These are phyloP conservation scores for Ochlodes sylvanus DNA, from an alignment of 2,888 invertebrate species.

Conservation along the genomic window DNA sequence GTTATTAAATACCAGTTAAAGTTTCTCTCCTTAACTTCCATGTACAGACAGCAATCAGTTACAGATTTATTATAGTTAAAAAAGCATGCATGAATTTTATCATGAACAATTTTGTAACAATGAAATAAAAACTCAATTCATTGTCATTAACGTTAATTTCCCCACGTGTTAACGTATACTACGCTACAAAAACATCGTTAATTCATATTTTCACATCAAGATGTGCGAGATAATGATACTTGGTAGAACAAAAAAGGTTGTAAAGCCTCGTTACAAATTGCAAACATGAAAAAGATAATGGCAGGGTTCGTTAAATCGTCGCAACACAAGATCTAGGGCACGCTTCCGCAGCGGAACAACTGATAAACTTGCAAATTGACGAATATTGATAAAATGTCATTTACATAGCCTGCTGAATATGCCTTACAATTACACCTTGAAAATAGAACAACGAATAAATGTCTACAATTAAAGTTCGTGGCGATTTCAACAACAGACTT, in stretches of 20 bases:
- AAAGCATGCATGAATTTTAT: too few relatives aligned
- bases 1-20: too few relatives aligned
- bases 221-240: background rate
- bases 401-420: constrained; percentile 20
- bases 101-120: background rate
- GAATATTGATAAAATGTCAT: constrained; percentile 48
- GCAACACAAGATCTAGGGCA: constrained; percentile 66
- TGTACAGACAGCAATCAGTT: too few relatives aligned
- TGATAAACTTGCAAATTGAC: constrained; percentile 72
- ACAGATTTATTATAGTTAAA: too few relatives aligned
- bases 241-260: constrained; percentile 37
- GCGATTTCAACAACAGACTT: too few relatives aligned
- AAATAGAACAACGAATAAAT: background rate
- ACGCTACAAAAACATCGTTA: background rate
- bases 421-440: constrained; percentile 1
- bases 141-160: background rate
- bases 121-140: background rate
- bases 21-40: too few relatives aligned
- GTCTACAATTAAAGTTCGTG: too few relatives aligned
- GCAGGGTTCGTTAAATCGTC: constrained; percentile 51
- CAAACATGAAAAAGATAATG: constrained; percentile 42
- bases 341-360: constrained; percentile 67
- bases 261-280: constrained; percentile 47
- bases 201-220: background rate
- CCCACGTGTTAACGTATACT: background rate